Evolutionary conservation across 2,888 invertebrate species (phyloP).

Genomic region (Melolontha melolontha): DNA sequence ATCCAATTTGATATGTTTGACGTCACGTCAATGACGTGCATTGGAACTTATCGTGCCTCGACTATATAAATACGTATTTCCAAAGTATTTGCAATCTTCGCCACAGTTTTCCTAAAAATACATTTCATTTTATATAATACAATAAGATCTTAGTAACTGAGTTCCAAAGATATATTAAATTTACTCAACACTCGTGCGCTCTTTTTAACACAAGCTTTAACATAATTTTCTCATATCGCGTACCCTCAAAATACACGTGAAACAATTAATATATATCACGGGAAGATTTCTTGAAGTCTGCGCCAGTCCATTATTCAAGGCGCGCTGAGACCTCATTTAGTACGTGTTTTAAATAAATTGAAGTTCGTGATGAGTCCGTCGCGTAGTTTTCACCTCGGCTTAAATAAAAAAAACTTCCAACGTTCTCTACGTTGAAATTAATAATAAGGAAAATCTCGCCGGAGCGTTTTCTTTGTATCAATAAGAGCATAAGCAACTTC

Average conservation of each 20-base stretch:
- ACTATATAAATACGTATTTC: no score
- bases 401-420: not conserved
- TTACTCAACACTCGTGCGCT: no score
- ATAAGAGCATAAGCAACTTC: not conserved
- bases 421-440: constrained; percentile 17
- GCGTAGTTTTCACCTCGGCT: not conserved
- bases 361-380: constrained; percentile 27
- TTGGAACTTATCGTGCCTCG: no score
- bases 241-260: not conserved
- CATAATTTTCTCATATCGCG: not conserved
- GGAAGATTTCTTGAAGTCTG: not conserved
- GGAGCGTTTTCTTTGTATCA: constrained; percentile 11
- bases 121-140: no score
- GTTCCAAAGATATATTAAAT: no score
- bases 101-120: no score
- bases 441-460: constrained; percentile 12
- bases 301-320: constrained; percentile 51
- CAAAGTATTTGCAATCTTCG: no score
- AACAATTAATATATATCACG: constrained; percentile 1
- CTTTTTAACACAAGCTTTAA: not conserved
- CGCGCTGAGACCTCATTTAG: constrained; percentile 51
- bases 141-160: no score
- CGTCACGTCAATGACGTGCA: no score
- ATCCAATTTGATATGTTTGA: no score
- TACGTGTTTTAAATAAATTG: constrained; percentile 50